These are phyloP conservation scores for Trichopria drosophilae DNA, from an alignment of 2,888 invertebrate species.

Conservation along the genomic window DNA sequence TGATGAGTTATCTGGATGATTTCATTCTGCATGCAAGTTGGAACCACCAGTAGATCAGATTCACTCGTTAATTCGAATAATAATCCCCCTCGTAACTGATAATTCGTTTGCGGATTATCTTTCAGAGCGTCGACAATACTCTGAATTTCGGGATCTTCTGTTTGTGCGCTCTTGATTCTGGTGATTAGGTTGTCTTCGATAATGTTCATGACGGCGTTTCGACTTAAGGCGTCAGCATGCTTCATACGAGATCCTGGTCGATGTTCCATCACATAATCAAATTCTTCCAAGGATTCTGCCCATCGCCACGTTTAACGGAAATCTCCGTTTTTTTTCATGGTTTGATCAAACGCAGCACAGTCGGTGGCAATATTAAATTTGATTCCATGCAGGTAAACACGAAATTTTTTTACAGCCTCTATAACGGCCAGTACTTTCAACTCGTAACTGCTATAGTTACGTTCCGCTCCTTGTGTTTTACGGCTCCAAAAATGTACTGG, in stretches of 20 bases:
- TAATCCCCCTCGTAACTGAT: not conserved
- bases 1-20: not conserved
- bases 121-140: not conserved
- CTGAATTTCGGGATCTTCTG: not conserved
- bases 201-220: not conserved
- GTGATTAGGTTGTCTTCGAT: not conserved
- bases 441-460: too few relatives aligned
- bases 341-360: too few relatives aligned
- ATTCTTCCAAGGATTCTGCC: conserved; percentile 1
- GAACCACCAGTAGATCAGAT: too few relatives aligned
- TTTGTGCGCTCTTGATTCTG: not conserved
- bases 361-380: too few relatives aligned
- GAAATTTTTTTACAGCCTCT: conserved; percentile 1
- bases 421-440: conserved; percentile 1
- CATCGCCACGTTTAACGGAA: not conserved
- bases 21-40: conserved; percentile 2
- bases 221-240: not conserved
- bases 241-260: conserved; percentile 1
- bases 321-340: conserved; percentile 4
- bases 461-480: not conserved
- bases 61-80: not conserved
- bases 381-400: conserved; percentile 1
- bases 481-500: not conserved
- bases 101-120: not conserved
- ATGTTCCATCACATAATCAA: not conserved